Evolutionary conservation across 2,113 vertebrate species (phyloP).

Genomic region (Ceyx margarethae): DNA sequence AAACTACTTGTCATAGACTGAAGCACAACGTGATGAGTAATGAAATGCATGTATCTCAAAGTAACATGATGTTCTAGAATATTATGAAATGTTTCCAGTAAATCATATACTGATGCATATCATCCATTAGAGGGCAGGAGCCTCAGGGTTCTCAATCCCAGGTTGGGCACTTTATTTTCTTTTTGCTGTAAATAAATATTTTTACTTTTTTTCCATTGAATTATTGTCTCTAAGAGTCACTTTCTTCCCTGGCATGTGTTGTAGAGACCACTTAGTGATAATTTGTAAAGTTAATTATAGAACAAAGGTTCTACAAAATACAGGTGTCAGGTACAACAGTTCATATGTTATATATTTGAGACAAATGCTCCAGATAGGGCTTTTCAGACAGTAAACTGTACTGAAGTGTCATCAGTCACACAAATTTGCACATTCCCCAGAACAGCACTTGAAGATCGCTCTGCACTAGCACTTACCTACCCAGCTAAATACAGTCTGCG

Average conservation of each 20-base stretch:
- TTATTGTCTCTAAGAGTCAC: background rate
- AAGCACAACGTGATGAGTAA: background rate
- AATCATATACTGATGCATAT: background rate
- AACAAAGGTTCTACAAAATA: background rate
- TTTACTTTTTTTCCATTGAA: background rate
- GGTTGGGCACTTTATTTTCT: background rate
- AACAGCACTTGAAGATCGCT: background rate
- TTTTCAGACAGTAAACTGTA: background rate
- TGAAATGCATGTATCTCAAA: background rate
- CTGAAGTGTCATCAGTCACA: background rate
- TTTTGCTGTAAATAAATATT: background rate
- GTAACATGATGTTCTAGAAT: background rate
- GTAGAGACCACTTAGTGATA: background rate
- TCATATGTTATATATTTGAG: background rate
- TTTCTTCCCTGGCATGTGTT: background rate
- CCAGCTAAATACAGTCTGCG: background rate
- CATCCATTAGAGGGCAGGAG: background rate
- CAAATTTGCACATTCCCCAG: background rate
- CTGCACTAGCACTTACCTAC: background rate
- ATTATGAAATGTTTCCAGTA: background rate
- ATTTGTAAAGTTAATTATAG: background rate
- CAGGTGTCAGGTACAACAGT: background rate
- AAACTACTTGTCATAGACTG: background rate
- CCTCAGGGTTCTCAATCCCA: background rate
- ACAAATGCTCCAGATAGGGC: background rate